Evolutionary conservation across 2,113 vertebrate genomes (phyloP), one percentile per base, ranked within the genome.

Genomic region (Hemibagrus wyckioides): DNA sequence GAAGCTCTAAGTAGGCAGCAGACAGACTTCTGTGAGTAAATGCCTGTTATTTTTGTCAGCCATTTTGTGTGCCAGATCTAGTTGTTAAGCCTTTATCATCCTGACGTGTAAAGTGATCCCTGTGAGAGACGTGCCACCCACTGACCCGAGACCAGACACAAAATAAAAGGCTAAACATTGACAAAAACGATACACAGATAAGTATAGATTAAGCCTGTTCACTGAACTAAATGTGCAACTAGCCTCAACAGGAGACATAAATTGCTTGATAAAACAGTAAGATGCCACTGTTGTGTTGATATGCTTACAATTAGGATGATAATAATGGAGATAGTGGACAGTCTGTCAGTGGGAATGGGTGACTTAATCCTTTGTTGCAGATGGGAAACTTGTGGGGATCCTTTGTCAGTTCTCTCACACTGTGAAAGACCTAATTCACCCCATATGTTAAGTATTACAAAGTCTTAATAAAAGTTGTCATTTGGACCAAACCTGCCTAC

Each of bases 271-370:
- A 85, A 85, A 48, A 21, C 13, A 36, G 19, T 30, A 28, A 65
- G 50, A 39, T 28, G 9, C 21, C 73, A 44, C 57, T 50, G 63
- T 28, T 84, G 65, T 86, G 76, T 11, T 50, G 63, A 80, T 71
- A 65, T 59, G 36, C 69, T 59, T 25, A 69, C 65, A 36, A 9
- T 54, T 7, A 17, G 86, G 81, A 89, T 86, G 79, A 65, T 87
- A 89, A 90, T 83, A 90, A 90, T 90, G 89, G 79, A 85, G 90
- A 92, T 86, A 86, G 87, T 92, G 67, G 90, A 92, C 61, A 61
- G 67, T 83, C 61, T 90, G 88, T 90, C 86, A 36, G 83, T 84
- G 84, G 86, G 87, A 88, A 87, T 92, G 91, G 88, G 85, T 91
- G 89, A 89, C 87, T 61, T 56, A 73, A 85, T 69, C 59, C 28